Conservation (phyloP, 1,140 invertebrate genomes). For the Platyura marginata region DNA sequence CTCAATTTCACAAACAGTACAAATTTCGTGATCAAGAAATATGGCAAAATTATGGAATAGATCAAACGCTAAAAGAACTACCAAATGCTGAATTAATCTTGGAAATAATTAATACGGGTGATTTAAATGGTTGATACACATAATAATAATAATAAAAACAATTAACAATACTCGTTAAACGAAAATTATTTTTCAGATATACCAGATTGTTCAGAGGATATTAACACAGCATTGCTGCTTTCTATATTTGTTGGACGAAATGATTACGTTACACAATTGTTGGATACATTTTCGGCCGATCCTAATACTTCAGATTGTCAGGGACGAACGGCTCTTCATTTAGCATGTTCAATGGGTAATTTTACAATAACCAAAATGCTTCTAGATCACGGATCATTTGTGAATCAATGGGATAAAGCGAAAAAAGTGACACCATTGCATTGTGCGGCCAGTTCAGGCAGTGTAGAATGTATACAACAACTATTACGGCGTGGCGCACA, state of each 20-base stretch:
- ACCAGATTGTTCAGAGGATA: constrained; percentile 12
- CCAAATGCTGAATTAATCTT: constrained; percentile 29
- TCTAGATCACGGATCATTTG: constrained; percentile 39
- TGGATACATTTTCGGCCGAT: constrained; percentile 14
- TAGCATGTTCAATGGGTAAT: constrained; percentile 50
- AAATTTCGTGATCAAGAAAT: constrained; percentile 22
- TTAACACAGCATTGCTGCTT: constrained; percentile 16
- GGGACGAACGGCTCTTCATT: constrained; percentile 47
- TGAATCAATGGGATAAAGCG: constrained; percentile 43
- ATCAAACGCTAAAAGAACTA: constrained; percentile 24
- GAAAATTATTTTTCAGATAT: constrained; percentile 9
- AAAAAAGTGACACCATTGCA: constrained; percentile 53
- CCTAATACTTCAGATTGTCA: constrained; percentile 14
- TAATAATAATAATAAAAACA: neutral
- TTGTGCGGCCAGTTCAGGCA: constrained; percentile 44
- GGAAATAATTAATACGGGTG: constrained; percentile 25
- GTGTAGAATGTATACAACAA: constrained; percentile 31
- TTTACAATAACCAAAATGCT: constrained; percentile 41
- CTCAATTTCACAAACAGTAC: constrained; percentile 4
- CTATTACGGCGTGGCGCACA: constrained; percentile 45
- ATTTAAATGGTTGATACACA: constrained; percentile 12
- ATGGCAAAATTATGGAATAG: constrained; percentile 24
- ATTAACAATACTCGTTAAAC: neutral
- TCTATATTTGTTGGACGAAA: constrained; percentile 12
- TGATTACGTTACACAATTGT: constrained; percentile 14